Evolutionary conservation across 1,140 invertebrate genomes (phyloP).

Genomic region (Neodiprion virginianus): DNA sequence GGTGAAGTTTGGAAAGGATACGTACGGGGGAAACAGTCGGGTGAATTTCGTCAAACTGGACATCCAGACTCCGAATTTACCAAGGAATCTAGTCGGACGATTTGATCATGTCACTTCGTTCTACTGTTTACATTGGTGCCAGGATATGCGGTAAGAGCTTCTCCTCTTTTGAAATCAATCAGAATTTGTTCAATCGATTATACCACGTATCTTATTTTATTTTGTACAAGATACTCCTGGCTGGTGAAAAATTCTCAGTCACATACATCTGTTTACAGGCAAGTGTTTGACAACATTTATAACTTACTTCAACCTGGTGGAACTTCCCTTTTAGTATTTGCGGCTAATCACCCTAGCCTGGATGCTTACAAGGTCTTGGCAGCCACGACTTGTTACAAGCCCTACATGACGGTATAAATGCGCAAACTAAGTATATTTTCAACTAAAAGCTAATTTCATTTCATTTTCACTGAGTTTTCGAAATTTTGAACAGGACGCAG

Average conservation of each 20-base stretch:
- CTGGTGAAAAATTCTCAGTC: constrained; percentile 8
- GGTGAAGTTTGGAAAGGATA: constrained; percentile 67
- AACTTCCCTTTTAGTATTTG: constrained; percentile 68
- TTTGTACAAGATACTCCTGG: not conserved
- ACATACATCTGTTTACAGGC: constrained; percentile 51
- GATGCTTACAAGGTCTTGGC: constrained; percentile 68
- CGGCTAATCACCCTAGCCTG: constrained; percentile 70
- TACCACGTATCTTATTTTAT: not conserved
- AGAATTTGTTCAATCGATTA: constrained; percentile 11
- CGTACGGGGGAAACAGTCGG: constrained; percentile 48
- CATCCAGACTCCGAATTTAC: constrained; percentile 60
- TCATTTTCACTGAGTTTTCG: not conserved
- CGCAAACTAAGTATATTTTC: not conserved
- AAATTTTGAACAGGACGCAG: constrained; percentile 57
- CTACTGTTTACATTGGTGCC: constrained; percentile 79
- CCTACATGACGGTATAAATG: constrained; percentile 59
- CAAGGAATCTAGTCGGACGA: constrained; percentile 48
- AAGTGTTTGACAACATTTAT: constrained; percentile 66
- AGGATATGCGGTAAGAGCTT: constrained; percentile 67
- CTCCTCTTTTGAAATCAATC: constrained; percentile 18
- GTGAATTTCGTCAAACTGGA: constrained; percentile 68
- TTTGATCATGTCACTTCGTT: constrained; percentile 78
- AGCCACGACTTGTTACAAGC: constrained; percentile 63
- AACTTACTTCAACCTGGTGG: constrained; percentile 65
- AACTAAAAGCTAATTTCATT: not conserved